Evolutionary conservation across 1,140 invertebrate species (phyloP).

Genomic region (Glomeris maerens): DNA sequence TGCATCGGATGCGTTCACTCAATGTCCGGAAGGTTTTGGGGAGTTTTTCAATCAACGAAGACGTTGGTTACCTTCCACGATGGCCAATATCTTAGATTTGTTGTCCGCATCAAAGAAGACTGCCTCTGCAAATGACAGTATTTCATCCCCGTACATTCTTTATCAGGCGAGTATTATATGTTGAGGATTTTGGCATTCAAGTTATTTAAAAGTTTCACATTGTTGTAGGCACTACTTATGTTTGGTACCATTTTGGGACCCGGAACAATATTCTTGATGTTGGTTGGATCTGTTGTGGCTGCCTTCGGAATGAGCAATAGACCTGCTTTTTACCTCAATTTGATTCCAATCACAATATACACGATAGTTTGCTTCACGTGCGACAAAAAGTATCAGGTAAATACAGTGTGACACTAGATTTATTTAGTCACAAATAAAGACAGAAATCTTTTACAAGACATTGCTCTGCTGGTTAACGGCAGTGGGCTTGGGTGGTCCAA

Average conservation of each 20-base stretch:
- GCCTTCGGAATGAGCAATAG: conserved; percentile 39
- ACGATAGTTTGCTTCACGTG: no score
- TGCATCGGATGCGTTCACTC: conserved; percentile 47
- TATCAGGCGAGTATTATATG: conserved; percentile 26
- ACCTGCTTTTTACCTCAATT: conserved; percentile 33
- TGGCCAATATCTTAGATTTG: conserved; percentile 50
- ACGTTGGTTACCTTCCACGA: conserved; percentile 49
- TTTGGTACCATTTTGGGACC: conserved; percentile 43
- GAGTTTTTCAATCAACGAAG: conserved; percentile 49
- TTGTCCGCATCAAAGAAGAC: conserved; percentile 37
- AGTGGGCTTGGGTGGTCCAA: no score
- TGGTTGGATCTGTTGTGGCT: conserved; percentile 42
- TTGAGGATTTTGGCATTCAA: background rate
- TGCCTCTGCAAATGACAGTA: conserved; percentile 40
- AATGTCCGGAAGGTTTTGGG: conserved; percentile 44
- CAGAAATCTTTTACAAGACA: no score
- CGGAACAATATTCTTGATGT: conserved; percentile 47
- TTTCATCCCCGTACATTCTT: conserved; percentile 41
- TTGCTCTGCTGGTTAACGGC: no score
- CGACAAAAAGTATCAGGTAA: no score
- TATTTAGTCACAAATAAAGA: no score
- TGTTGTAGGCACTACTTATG: conserved; percentile 36
- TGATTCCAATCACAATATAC: conserved; percentile 37
- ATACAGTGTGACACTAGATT: no score
- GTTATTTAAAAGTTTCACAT: background rate